A percentile compares a stretch with the other conserved stretches of the same genome.
phyloP scores from a whole-genome alignment of 2,797 vertebrate genomes.

The Anolis apletophallus region DNA sequence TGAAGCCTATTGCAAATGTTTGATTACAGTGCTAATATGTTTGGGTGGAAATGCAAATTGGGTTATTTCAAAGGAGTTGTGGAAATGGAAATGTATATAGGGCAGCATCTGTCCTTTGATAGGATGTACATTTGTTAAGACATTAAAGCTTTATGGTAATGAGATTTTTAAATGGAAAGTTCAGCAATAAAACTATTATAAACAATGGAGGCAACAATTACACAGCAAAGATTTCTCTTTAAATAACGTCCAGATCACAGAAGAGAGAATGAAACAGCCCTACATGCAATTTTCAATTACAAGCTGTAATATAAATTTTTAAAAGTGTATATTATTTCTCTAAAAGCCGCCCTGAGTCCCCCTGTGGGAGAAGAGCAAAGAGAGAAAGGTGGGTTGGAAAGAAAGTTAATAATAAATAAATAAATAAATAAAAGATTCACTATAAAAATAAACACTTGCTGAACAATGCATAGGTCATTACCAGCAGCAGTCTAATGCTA shows the following conservation, averaged over 20 bases:
- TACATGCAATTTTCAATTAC: constrained; percentile 34
- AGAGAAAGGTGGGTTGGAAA: too few species aligned
- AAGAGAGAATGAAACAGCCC: constrained; percentile 23
- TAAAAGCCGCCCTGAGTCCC: too few species aligned
- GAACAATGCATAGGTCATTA: neutral
- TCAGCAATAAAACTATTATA: constrained; percentile 57
- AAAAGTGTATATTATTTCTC: neutral
- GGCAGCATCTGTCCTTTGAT: constrained; percentile 51
- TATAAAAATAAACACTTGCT: neutral
- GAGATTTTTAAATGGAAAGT: constrained; percentile 55
- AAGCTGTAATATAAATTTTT: neutral
- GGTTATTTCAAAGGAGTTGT: constrained; percentile 58
- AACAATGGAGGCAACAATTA: constrained; percentile 45
- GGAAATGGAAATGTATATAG: constrained; percentile 52
- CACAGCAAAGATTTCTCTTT: constrained; percentile 32
- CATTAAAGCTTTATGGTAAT: constrained; percentile 41
- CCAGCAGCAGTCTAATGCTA: neutral
- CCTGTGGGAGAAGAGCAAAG: too few species aligned
- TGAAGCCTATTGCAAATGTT: constrained; percentile 36
- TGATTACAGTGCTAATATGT: constrained; percentile 57
- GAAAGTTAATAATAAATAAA: too few species aligned
- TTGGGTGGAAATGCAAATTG: constrained; percentile 54
- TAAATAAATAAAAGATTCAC: too few species aligned
- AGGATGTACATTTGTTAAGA: constrained; percentile 39
- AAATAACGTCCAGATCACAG: constrained; percentile 32